Conservation (phyloP, 2,888 invertebrate genomes). For the Agonopterix arenella region DNA sequence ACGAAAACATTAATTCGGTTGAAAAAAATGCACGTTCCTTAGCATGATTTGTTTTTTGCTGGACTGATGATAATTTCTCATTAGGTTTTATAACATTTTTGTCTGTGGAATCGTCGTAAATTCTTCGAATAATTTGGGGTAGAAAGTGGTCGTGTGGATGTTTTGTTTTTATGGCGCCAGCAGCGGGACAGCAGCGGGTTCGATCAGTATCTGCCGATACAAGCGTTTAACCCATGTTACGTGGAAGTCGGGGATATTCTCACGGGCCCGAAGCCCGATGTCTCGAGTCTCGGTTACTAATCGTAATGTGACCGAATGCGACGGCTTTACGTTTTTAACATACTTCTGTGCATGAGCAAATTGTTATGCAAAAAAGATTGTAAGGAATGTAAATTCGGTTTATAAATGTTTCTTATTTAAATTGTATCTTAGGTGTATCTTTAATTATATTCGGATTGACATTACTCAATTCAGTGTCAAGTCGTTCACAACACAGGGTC, state of each 20-base stretch:
- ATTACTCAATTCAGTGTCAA: too few relatives aligned
- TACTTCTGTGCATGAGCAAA: too few relatives aligned
- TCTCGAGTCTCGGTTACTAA: slow-evolving; percentile 47
- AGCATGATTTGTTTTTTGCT: slow-evolving; percentile 62
- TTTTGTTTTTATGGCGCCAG: slow-evolving; percentile 77
- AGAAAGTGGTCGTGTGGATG: slow-evolving; percentile 66
- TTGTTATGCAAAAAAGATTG: too few relatives aligned
- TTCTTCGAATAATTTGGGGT: slow-evolving; percentile 74
- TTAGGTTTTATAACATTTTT: slow-evolving; percentile 72
- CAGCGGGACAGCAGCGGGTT: slow-evolving; percentile 66
- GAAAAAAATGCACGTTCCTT: slow-evolving; percentile 58
- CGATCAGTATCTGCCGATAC: slow-evolving; percentile 73
- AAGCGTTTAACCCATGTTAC: slow-evolving; percentile 75
- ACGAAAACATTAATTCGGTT: slow-evolving; percentile 56
- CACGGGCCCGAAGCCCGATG: slow-evolving; percentile 30
- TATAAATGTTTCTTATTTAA: too few relatives aligned
- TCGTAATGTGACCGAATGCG: slow-evolving; percentile 54
- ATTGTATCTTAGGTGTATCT: too few relatives aligned
- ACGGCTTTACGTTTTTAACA: slow-evolving; percentile 14
- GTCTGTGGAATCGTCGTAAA: slow-evolving; percentile 71
- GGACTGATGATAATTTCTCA: slow-evolving; percentile 74
- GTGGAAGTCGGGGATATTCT: slow-evolving; percentile 66
- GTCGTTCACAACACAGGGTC: too few relatives aligned
- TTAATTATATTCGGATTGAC: too few relatives aligned
- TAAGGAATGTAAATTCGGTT: too few relatives aligned